Evolutionary conservation across 2,888 invertebrate species (phyloP).

Genomic region (Incurvaria masculella): DNA sequence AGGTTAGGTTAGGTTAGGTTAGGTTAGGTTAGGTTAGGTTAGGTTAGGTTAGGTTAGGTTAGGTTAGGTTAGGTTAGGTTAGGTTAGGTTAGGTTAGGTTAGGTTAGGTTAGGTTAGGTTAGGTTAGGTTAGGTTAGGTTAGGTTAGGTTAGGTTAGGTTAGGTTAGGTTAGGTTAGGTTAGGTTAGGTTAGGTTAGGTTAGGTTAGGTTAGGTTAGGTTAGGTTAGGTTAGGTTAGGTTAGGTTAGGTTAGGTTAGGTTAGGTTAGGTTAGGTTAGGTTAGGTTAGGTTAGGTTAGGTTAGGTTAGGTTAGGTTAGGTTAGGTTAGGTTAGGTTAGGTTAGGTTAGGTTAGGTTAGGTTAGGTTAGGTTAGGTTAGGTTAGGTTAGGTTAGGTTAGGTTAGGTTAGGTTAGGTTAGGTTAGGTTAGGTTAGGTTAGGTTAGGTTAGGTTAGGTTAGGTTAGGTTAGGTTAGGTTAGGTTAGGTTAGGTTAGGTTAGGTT

Average conservation of each 20-base stretch:
- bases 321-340: conserved; percentile 17
- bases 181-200: background rate
- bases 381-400: conserved; percentile 20
- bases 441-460: conserved; percentile 19
- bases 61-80: conserved; percentile 2
- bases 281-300: conserved; percentile 15
- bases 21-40: background rate
- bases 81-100: too few relatives aligned
- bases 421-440: conserved; percentile 19
- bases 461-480: conserved; percentile 19
- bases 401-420: conserved; percentile 18
- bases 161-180: background rate
- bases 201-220: background rate
- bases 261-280: background rate
- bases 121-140: background rate
- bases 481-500: conserved; percentile 14
- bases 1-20: too few relatives aligned
- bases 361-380: conserved; percentile 16
- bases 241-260: conserved; percentile 2
- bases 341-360: conserved; percentile 18
- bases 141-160: background rate
- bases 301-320: conserved; percentile 18
- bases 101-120: too few relatives aligned
- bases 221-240: background rate
- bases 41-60: conserved; percentile 1